Percentiles rank a stretch among this genome's conserved stretches.
Conservation (phyloP, 2,113 vertebrate species). For the Lasiurus cinereus region DNA sequence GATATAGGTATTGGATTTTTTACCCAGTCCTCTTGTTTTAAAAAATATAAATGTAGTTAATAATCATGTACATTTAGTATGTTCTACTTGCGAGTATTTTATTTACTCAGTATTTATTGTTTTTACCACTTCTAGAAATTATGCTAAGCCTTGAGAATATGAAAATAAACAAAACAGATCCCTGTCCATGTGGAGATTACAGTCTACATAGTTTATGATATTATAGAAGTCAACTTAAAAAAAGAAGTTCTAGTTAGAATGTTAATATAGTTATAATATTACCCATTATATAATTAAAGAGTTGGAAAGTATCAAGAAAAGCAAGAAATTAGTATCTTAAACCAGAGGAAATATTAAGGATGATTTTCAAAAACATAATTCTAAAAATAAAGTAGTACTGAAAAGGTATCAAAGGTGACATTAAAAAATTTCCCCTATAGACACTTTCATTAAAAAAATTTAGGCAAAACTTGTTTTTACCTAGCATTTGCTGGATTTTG, state of each 20-base stretch:
- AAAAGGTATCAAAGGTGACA: conserved; percentile 6
- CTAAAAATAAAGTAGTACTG: background rate
- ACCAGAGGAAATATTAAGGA: background rate
- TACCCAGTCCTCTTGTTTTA: conserved; percentile 43
- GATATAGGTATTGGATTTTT: conserved; percentile 52
- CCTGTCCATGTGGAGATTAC: background rate
- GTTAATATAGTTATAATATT: background rate
- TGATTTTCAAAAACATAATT: background rate
- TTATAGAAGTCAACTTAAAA: background rate
- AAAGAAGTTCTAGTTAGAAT: background rate
- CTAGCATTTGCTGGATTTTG: conserved; percentile 87
- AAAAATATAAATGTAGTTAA: conserved; percentile 55
- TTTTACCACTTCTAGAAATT: background rate
- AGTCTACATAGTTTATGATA: background rate
- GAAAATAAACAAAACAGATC: background rate
- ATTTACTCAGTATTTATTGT: conserved; percentile 37
- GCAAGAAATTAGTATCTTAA: background rate
- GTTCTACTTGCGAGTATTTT: conserved; percentile 17
- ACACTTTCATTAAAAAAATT: conserved; percentile 18
- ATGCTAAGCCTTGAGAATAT: background rate
- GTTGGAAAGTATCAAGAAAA: conserved; percentile 55
- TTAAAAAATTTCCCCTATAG: background rate
- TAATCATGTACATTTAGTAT: conserved; percentile 27
- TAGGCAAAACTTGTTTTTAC: conserved; percentile 81
- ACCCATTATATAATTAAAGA: background rate